Base-by-base conservation (phyloP, 1,140 invertebrate species). In the Mercenaria mercenaria region DNA sequence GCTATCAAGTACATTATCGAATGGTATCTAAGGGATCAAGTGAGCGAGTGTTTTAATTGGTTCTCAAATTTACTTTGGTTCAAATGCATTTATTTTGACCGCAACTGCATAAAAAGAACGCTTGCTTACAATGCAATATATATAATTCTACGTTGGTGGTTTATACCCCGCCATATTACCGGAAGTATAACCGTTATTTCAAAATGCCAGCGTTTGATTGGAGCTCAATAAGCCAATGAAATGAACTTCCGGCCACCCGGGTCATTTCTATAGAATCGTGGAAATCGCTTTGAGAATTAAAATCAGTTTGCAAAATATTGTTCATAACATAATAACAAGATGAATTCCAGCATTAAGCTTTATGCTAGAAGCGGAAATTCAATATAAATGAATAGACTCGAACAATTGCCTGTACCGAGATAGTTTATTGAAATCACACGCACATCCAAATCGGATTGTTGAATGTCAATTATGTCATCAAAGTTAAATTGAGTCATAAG, bases 241-340 rank as follows among this genome's bases (percentile, higher is more conserved):
- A 64, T 87, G 67, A 67, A 87, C 85, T 87, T 87, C 85, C 85
- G 47, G 34, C 37, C 32, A 34, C 3, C 47, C 18, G 37, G 85
- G 74, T 87, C 72, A 87, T 79, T 41, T 61, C 74, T 52, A 77
- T 64, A 76, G 13, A 79, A 72, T 77, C 39, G 52, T 41, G 29
- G 47, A 77, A 59, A 87, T 43, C 37, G 67, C 52, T 79, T 61
- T 61, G 23, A 76, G 85, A 77, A 29, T 64, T 43, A 37, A 59
- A 87, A 56, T 61, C 41, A 52, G 50, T 29, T 87, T 76, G 74
- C 72, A 77, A 79, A 87, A 61, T 64, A 87, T 87, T 87, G 85
- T 87, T 76, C 64, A 23, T 11, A 64, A 15, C 72, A 87, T 67
- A 79, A 79, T 56, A 61, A 32, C 32, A 26, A 67, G 74, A 61